Evolutionary conservation across 2,888 invertebrate genomes (phyloP).

Genomic region (Eulithis prunata): DNA sequence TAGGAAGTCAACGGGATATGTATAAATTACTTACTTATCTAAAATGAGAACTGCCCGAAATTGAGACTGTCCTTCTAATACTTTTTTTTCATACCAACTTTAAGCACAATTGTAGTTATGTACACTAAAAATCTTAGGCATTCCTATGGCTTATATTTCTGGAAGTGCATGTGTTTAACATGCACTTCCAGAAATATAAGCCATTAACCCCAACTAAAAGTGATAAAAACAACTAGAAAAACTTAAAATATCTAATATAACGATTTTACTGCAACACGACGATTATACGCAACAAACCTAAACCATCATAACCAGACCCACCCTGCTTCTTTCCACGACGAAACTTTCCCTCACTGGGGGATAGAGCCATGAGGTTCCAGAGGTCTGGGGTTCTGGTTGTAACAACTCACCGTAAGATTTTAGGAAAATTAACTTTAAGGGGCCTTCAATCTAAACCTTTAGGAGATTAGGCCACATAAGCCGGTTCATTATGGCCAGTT

Average conservation of each 20-base stretch:
- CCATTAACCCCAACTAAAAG: neutral
- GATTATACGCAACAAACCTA: slow-evolving; percentile 47
- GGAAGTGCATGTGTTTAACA: no score
- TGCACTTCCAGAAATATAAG: no score
- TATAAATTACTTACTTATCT: no score
- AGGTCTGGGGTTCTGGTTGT: slow-evolving; percentile 50
- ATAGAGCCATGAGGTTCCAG: slow-evolving; percentile 37
- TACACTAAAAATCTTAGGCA: no score
- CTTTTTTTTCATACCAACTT: no score
- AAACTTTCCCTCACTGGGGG: slow-evolving; percentile 35
- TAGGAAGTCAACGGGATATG: no score
- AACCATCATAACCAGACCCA: slow-evolving; percentile 54
- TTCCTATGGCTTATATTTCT: no score
- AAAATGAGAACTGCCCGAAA: no score
- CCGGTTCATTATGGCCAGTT: slow-evolving; percentile 61
- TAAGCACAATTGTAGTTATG: no score
- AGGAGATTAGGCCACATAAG: slow-evolving; percentile 69
- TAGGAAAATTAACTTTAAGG: slow-evolving; percentile 81
- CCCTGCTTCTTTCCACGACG: slow-evolving; percentile 43
- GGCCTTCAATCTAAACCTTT: slow-evolving; percentile 76
- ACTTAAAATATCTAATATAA: slow-evolving; percentile 8
- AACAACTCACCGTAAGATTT: slow-evolving; percentile 74
- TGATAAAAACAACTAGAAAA: slow-evolving; percentile 1
- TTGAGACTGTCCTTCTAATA: no score
- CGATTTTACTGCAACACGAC: slow-evolving; percentile 11